Evolutionary conservation across 2,797 vertebrate species (phyloP), one percentile per base, ranked within the genome.

Genomic region (Ptychobarbus kaznakovi): DNA sequence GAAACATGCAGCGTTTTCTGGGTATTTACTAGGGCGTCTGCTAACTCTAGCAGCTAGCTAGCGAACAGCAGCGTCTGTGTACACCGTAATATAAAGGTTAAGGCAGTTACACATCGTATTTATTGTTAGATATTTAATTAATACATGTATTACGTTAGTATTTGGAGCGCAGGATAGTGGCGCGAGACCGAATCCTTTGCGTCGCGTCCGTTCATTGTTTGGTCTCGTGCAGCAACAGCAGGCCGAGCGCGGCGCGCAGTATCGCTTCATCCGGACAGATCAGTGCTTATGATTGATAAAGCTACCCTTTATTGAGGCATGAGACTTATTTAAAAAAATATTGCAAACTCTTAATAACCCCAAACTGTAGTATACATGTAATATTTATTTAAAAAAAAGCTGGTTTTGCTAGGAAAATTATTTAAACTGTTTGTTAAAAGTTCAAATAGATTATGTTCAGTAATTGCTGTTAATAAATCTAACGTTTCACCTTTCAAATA

Each of bases 191-290:
- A 22, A 32, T 63, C 6, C 6, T 0, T 25, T 68, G 16, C 53
- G 12, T 65, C 51, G 49, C n/a, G 74, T 46, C 49, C 25, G 51
- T 61, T 61, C 51, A 79, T 78, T 84, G 83, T 84, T 84, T 78
- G 20, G 32, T 58, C 40, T 83, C 58, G 20, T 38, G 73, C 46
- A 53, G 13, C 16, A 2, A 13, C 6, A 22, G 35, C 35, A 84
- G 82, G 82, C 82, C 82, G 35, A 12, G 35, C 22, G 56, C 49
- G 42, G 74, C 35, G 18, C 42, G 51, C 13, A 49, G 13, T 10
- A 46, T n/a, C 38, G 28, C n/a, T 20, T 65, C 32, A 74, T 13
- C 12, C 18, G 1, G 6, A 32, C 7, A 13, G 5, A 46, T 35
- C 56, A 6, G 22, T 20, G 13, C 0, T 42, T 61, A 22, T n/a